Evolutionary conservation across 1,140 invertebrate species (phyloP), one percentile per base, ranked within the genome.

Genomic region (Drosophila kepulauana): DNA sequence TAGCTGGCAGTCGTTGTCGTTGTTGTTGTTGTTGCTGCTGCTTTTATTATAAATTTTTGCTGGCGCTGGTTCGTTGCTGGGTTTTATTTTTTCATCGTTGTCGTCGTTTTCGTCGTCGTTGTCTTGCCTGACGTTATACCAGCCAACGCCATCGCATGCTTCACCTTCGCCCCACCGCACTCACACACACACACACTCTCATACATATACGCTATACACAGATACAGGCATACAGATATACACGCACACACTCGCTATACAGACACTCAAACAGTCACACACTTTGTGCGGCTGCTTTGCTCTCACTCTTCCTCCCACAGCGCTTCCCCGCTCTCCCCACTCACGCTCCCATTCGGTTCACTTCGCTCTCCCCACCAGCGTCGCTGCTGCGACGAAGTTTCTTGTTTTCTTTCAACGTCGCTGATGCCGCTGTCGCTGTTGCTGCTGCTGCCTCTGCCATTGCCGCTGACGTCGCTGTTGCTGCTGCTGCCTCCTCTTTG

Each of bases 111-210:
- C 56, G 56, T 72, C 71, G 75, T 64, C 66, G 72, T 70, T 77
- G 74, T 74, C 73, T 84, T 85, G 81, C 81, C 81, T 74, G 81
- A 78, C 69, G 74, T 78, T 70, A 69, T 67, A 79, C 13, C 71
- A 82, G 70, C 61, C 70, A 82, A 75, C 80, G 79, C 84, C 82
- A 87, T 87, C 73, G 84, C 80, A 87, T 86, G 82, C 79, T 89
- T 88, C 84, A 88, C 84, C 84, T 88, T 88, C 84, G 84, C 85
- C 84, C 84, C 84, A 75, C 84, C 78, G 78, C 57, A 86, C 82
- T 72, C 65, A 64, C 48, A 71, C 25, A 73, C 52, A 75, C 16
- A 64, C 49, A 64, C 68, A 33, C 66, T 61, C 33, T 10, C 7
- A 38, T 10, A 38, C 35, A 38, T 2, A 69, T 13, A 73, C 52